Evolutionary conservation across 2,888 invertebrate species (phyloP).

Genomic region (Linnaemya tessellans): DNA sequence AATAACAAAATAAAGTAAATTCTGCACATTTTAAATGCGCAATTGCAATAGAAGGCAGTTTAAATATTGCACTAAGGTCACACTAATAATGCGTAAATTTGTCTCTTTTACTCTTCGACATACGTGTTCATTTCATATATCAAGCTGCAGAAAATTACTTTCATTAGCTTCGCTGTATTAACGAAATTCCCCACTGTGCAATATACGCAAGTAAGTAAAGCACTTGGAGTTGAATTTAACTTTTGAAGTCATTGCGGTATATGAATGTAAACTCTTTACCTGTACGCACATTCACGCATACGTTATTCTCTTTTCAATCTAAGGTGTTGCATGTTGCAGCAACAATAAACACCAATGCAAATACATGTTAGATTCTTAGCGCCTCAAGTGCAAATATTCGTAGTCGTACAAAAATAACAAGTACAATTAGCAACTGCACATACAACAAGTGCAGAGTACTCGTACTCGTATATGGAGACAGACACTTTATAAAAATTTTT

Average conservation of each 20-base stretch:
- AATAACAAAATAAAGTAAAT: too few relatives aligned
- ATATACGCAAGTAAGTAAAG: not conserved
- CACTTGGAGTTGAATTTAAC: slow-evolving; percentile 6
- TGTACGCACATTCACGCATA: slow-evolving; percentile 42
- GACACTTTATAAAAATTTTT: slow-evolving; percentile 1
- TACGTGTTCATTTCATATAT: too few relatives aligned
- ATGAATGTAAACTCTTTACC: not conserved
- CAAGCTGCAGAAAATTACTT: too few relatives aligned
- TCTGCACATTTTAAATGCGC: too few relatives aligned
- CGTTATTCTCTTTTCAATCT: not conserved
- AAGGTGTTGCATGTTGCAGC: slow-evolving; percentile 41
- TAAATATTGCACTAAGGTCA: too few relatives aligned
- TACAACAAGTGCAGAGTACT: slow-evolving; percentile 4
- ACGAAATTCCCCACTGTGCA: slow-evolving; percentile 1
- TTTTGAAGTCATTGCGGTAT: slow-evolving; percentile 29
- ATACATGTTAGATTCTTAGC: slow-evolving; percentile 55
- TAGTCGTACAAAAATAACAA: slow-evolving; percentile 42
- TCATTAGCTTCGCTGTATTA: not conserved
- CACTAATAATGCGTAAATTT: too few relatives aligned
- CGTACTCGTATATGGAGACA: too few relatives aligned
- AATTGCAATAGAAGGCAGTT: too few relatives aligned
- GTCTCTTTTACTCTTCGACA: too few relatives aligned
- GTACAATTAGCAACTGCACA: slow-evolving; percentile 41
- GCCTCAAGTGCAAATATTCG: slow-evolving; percentile 52
- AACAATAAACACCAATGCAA: slow-evolving; percentile 38